A percentile compares a stretch with the other conserved stretches of the same genome.
phyloP scores from a whole-genome alignment of 30 jellyfish, hydroid and myxozoan species.

The Aurelia coerulea region DNA sequence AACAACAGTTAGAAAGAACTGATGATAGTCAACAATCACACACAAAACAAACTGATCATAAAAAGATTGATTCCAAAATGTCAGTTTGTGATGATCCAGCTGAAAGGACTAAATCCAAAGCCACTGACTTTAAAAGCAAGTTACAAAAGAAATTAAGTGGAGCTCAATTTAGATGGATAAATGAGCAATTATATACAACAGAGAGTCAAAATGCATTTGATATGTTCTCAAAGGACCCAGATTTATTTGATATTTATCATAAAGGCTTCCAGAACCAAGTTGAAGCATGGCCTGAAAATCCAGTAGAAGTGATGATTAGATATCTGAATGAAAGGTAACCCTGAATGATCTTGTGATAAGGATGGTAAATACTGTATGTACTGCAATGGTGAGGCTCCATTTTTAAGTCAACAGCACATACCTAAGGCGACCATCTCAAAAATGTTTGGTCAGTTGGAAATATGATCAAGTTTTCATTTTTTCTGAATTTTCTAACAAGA shows the following conservation, averaged over 20 bases:
- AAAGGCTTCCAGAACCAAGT: conserved; percentile 86
- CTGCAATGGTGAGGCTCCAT: no score
- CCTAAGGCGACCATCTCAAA: no score
- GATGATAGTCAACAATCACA: no score
- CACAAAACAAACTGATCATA: no score
- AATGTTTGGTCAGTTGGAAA: no score
- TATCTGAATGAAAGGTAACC: conserved; percentile 61
- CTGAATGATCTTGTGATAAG: no score
- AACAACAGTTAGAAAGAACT: no score
- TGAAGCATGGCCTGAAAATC: conserved; percentile 92
- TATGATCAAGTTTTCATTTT: no score
- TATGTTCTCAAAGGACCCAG: conserved; percentile 70
- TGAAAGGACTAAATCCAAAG: background rate
- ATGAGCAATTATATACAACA: conserved; percentile 84
- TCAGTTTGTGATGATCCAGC: background rate
- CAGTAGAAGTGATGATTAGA: conserved; percentile 76
- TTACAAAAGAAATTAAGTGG: conserved; percentile 74
- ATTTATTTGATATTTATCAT: conserved; percentile 87
- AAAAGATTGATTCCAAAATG: no score
- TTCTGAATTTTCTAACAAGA: no score
- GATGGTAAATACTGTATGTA: no score
- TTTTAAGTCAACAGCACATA: no score
- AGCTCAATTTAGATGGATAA: conserved; percentile 91
- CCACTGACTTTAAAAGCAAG: conserved; percentile 43
- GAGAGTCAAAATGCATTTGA: conserved; percentile 71